Evolutionary conservation across 2,797 vertebrate species (phyloP), one percentile per base, ranked within the genome.

Genomic region (Rhinella marina): DNA sequence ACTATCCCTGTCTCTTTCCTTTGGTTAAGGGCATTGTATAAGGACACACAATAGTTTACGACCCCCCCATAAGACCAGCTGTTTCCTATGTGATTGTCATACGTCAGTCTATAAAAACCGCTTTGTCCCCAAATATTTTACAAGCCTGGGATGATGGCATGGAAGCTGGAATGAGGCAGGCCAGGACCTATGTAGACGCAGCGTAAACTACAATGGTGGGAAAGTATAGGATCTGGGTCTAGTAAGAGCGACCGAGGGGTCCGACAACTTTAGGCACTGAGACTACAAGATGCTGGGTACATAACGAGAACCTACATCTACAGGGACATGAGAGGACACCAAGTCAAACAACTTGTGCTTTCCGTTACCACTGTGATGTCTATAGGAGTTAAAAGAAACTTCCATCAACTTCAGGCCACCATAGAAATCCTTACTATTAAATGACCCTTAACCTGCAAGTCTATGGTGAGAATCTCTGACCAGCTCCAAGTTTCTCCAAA

Each of bases 81-180:
- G 95, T 94, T 96, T 96, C 95, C 96, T 95, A 92, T 79, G 48
- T 68, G 12, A 17, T 77, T 79, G 82, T 75, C 52, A 81, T 90
- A 90, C 21, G 87, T 66, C 41, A 92, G 85, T 88, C 91, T 87
- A 86, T 84, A 59, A 23, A 78, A 2, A 77, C 5, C 64, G 61
- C 90, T 90, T 92, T 90, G 86, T 91, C 90, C 91, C 88, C 78
- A 87, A 87, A 88, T 75, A 16, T 88, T 88, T 88, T 90, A 90
- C 83, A 82, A 88, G 14, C 32, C 48, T 25, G 27, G 25, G 50
- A 72, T 25, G 25, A 48, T 52, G 3, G 7, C 62, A 54, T 23
- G 16, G 41, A 73, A 48, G 23, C 72, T 7, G 27, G 19, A 73
- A 52, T 41, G 13, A 73, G 48, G 16, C 19, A 54, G 11, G 41